These are phyloP conservation scores for Cephalopterus ornatus DNA, from an alignment of 2,113 vertebrate species.

Conservation along the genomic window DNA sequence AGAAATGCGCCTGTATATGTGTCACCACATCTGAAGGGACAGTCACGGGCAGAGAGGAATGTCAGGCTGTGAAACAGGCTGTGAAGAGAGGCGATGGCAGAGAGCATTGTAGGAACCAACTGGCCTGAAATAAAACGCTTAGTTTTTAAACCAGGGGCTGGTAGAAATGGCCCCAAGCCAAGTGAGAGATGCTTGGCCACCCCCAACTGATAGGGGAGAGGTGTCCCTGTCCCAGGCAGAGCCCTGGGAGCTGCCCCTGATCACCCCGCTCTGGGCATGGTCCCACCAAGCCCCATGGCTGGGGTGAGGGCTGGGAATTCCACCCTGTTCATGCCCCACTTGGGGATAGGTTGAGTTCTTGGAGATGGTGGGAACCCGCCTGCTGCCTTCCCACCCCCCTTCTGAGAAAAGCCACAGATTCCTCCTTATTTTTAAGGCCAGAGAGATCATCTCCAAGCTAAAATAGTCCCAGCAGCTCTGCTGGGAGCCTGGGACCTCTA, in stretches of 20 bases:
- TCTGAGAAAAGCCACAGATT: neutral
- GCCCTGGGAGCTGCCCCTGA: neutral
- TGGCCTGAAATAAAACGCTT: neutral
- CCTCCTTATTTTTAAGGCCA: constrained; percentile 45
- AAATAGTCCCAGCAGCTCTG: neutral
- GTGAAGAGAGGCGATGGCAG: fast-evolving
- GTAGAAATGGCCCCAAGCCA: neutral
- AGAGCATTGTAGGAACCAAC: neutral
- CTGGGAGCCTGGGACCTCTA: neutral
- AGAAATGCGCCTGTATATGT: neutral
- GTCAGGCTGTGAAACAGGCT: neutral
- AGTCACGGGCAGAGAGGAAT: fast-evolving
- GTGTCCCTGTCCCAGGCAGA: neutral
- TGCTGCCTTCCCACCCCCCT: neutral
- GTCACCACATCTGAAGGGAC: neutral
- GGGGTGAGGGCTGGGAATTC: neutral
- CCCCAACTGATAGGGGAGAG: fast-evolving
- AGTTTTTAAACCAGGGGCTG: neutral
- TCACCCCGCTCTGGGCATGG: neutral
- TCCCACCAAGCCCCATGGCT: neutral
- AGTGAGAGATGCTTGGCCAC: neutral
- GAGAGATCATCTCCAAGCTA: constrained; percentile 7
- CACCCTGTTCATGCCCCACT: fast-evolving
- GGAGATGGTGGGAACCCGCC: neutral
- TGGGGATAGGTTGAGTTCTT: neutral